phyloP scores from a whole-genome alignment of 2,888 invertebrate species.

The Lasioglossum lativentre region DNA sequence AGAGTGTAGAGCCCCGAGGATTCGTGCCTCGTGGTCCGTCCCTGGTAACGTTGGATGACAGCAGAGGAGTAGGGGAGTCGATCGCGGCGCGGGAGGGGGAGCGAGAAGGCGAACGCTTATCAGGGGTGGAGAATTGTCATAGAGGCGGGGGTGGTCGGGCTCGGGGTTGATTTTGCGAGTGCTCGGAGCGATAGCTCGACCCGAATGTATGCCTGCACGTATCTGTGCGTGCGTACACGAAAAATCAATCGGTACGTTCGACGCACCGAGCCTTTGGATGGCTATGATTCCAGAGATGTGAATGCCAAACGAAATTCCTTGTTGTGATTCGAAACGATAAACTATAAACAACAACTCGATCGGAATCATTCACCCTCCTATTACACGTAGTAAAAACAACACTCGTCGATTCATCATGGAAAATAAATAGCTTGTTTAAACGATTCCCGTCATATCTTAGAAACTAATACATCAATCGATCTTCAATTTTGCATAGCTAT shows the following conservation, averaged over 20 bases:
- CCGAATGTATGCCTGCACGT: conserved; percentile 52
- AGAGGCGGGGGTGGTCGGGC: conserved; percentile 57
- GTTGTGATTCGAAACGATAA: background rate
- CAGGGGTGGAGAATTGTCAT: conserved; percentile 82
- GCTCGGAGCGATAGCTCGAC: conserved; percentile 75
- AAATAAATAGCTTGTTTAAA: background rate
- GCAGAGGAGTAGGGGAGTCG: conserved; percentile 45
- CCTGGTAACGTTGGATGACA: conserved; percentile 33
- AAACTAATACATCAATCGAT: too few relatives aligned
- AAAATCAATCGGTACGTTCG: conserved; percentile 81
- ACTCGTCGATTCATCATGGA: background rate
- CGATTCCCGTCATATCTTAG: too few relatives aligned
- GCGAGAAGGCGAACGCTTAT: conserved; percentile 82
- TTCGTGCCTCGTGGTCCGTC: conserved; percentile 31
- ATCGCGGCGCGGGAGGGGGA: conserved; percentile 57
- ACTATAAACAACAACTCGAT: background rate
- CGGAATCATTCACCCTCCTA: background rate
- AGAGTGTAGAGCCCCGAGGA: conserved; percentile 13
- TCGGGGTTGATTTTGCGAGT: conserved; percentile 80
- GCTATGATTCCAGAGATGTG: conserved; percentile 69
- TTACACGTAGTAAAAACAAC: background rate
- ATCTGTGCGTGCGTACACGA: conserved; percentile 66
- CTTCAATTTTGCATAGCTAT: too few relatives aligned
- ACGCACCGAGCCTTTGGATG: conserved; percentile 61
- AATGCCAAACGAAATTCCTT: conserved; percentile 31